Percentiles rank a stretch among this genome's conserved stretches.
phyloP scores from a whole-genome alignment of 1,140 invertebrate genomes.

The Acarapis woodi region DNA sequence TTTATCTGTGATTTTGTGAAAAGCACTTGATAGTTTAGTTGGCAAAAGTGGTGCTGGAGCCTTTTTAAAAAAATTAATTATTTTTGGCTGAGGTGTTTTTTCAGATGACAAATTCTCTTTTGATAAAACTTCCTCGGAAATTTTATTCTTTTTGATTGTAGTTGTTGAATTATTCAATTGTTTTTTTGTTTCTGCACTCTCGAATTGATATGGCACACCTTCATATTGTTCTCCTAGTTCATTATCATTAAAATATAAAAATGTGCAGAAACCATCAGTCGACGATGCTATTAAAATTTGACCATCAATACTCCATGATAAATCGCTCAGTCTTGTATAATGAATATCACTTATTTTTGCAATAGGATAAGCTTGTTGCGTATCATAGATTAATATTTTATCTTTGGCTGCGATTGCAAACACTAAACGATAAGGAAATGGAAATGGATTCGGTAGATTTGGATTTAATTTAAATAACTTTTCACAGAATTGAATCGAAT shows the following conservation, averaged over 20 bases:
- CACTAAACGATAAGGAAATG: conserved; percentile 47
- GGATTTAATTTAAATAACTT: conserved; percentile 31
- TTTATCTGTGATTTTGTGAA: too few species aligned
- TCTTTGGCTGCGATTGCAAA: conserved; percentile 66
- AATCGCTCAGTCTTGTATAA: conserved; percentile 65
- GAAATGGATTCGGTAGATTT: conserved; percentile 4
- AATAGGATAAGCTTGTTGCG: conserved; percentile 54
- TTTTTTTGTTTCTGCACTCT: too few species aligned
- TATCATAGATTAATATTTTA: conserved; percentile 63
- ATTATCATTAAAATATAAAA: conserved; percentile 44
- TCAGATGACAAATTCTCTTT: too few species aligned
- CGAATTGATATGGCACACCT: background rate
- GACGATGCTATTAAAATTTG: conserved; percentile 50
- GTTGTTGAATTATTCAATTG: too few species aligned
- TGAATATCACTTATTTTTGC: conserved; percentile 66
- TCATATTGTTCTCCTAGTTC: conserved; percentile 47
- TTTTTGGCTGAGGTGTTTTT: too few species aligned
- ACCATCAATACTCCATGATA: conserved; percentile 69
- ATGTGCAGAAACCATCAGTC: conserved; percentile 78
- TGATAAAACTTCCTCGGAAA: too few species aligned
- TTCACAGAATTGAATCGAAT: conserved; percentile 52
- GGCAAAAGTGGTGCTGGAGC: too few species aligned
- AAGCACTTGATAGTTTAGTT: too few species aligned
- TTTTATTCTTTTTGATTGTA: too few species aligned
- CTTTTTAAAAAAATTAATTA: too few species aligned